Conservation (phyloP, 2,797 vertebrate genomes). For the Tokudaia muenninki region DNA sequence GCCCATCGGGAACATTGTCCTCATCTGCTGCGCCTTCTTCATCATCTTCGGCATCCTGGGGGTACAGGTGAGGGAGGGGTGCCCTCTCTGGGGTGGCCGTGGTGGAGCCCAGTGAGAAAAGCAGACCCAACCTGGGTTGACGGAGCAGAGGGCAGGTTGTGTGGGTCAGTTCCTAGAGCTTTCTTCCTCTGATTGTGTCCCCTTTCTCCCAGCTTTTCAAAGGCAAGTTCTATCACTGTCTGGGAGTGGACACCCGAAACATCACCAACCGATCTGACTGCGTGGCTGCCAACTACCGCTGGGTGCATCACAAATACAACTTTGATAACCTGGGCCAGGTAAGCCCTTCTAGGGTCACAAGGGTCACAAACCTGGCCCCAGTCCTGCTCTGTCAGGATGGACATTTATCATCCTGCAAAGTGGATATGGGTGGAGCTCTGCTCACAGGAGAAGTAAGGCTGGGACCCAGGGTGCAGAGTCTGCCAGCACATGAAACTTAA, state of each 20-base stretch:
- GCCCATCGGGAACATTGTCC: slow-evolving; percentile 98
- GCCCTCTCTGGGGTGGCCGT: not conserved
- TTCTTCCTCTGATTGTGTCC: not conserved
- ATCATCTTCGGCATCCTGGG: slow-evolving; percentile 99
- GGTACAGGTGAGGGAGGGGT: slow-evolving; percentile 92
- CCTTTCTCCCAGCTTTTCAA: slow-evolving; percentile 93
- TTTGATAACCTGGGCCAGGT: slow-evolving; percentile 99
- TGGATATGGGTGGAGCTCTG: not conserved
- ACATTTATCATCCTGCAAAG: not conserved
- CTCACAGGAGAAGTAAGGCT: not conserved
- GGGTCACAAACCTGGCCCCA: not conserved
- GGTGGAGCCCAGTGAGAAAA: not conserved
- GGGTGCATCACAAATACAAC: slow-evolving; percentile 99
- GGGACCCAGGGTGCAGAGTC: not conserved
- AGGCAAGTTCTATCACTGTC: slow-evolving; percentile 98
- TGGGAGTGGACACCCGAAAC: slow-evolving; percentile 95
- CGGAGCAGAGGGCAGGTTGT: not conserved
- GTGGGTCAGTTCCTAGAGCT: not conserved
- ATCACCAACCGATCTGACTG: slow-evolving; percentile 99
- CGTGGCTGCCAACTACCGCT: slow-evolving; percentile 95
- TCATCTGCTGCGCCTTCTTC: slow-evolving; percentile 99
- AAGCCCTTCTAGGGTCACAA: slow-evolving; percentile 31
- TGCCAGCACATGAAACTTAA: not conserved
- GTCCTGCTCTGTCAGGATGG: not conserved
- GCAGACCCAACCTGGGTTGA: not conserved